Evolutionary conservation across 2,113 vertebrate species (phyloP).

Genomic region (Myxocyprinus asiaticus): DNA sequence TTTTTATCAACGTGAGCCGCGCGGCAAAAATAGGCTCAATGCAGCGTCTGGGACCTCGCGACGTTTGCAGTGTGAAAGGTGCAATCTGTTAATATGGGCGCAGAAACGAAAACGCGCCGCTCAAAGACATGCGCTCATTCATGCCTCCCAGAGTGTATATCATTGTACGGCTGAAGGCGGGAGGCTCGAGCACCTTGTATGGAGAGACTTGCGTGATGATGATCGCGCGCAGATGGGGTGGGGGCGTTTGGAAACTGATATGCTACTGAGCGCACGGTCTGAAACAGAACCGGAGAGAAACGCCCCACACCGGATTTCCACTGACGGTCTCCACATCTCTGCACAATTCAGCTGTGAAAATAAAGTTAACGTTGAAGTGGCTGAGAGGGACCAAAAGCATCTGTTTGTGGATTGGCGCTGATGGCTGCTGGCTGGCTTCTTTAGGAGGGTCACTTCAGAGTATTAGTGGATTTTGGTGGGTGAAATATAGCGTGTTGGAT

Average conservation of each 20-base stretch:
- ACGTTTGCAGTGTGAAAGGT: too few relatives aligned
- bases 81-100: too few relatives aligned
- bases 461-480: constrained; percentile 1
- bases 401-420: constrained; percentile 21
- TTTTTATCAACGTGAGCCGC: too few relatives aligned
- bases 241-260: constrained; percentile 55
- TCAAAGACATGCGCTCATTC: too few relatives aligned
- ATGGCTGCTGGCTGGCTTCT: background rate
- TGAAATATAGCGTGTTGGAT: constrained; percentile 19
- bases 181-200: constrained; percentile 35
- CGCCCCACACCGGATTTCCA: constrained; percentile 38
- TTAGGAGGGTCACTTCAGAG: too few relatives aligned
- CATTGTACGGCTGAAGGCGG: too few relatives aligned
- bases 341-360: background rate
- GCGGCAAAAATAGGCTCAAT: too few relatives aligned
- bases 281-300: constrained; percentile 46
- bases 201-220: constrained; percentile 44
- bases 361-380: background rate
- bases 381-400: too few relatives aligned
- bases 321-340: background rate
- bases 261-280: constrained; percentile 42
- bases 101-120: too few relatives aligned
- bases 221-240: constrained; percentile 45
- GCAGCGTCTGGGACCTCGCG: too few relatives aligned
- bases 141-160: background rate